Conservation (phyloP, 2,888 invertebrate species). For the Spialia ferax region DNA sequence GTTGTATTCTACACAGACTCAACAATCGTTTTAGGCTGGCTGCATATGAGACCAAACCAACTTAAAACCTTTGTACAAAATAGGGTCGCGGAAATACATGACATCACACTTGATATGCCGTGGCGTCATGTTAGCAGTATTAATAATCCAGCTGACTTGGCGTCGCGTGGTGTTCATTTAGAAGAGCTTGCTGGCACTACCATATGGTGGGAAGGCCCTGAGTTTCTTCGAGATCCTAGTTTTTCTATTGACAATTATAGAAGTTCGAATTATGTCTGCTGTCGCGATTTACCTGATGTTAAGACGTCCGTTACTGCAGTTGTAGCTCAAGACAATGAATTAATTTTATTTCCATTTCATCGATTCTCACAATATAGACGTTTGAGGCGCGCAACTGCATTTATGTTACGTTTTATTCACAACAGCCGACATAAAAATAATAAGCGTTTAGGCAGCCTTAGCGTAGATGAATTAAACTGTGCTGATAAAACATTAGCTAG, state of each 20-base stretch:
- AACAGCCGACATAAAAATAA: conserved; percentile 26
- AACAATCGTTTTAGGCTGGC: conserved; percentile 46
- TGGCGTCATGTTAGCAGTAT: conserved; percentile 46
- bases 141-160: conserved; percentile 36
- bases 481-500: conserved; percentile 2
- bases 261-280: neutral
- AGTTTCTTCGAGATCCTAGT: conserved; percentile 14
- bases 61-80: conserved; percentile 47
- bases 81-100: conserved; percentile 43
- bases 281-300: conserved; percentile 17
- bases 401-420: conserved; percentile 33
- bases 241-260: conserved; percentile 11
- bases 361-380: conserved; percentile 12
- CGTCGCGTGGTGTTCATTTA: conserved; percentile 1
- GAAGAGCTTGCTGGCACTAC: neutral
- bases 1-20: conserved; percentile 48
- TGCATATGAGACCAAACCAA: conserved; percentile 42
- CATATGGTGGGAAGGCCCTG: conserved; percentile 39
- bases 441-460: conserved; percentile 4
- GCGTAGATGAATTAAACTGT: neutral
- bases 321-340: neutral
- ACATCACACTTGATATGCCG: conserved; percentile 10
- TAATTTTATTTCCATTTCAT: conserved; percentile 4
- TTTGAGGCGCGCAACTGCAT: conserved; percentile 25
- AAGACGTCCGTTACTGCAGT: conserved; percentile 2